phyloP scores from a whole-genome alignment of 2,888 invertebrate genomes.

The Drosophila melanosoma region DNA sequence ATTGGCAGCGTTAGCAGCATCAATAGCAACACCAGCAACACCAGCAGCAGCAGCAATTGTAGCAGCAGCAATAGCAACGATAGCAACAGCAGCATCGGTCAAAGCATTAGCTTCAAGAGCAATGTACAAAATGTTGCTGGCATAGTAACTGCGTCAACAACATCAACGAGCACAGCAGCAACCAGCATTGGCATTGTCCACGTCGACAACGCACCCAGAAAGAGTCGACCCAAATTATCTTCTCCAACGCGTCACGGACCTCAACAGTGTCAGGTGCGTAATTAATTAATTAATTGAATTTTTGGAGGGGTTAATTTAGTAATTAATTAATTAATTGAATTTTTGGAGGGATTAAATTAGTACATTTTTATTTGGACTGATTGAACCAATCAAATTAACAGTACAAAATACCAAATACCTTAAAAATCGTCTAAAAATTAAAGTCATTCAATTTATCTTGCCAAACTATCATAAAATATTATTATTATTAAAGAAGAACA shows the following conservation, averaged over 20 bases:
- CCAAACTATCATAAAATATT: not conserved
- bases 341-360: conserved; percentile 2
- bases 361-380: not conserved
- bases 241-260: conserved; percentile 96
- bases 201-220: conserved; percentile 85
- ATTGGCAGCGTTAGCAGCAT: conserved; percentile 66
- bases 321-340: not conserved
- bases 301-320: conserved; percentile 4
- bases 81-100: conserved; percentile 70
- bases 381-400: not conserved
- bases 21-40: conserved; percentile 64
- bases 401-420: not conserved
- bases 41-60: conserved; percentile 58
- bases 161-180: conserved; percentile 53
- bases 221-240: conserved; percentile 92
- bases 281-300: not conserved
- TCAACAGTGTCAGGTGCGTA: conserved; percentile 93
- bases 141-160: conserved; percentile 43
- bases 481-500: not conserved
- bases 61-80: conserved; percentile 59
- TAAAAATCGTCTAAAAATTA: not conserved
- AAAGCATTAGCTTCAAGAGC: conserved; percentile 69
- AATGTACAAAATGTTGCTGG: conserved; percentile 69
- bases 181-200: conserved; percentile 74
- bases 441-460: not conserved